Evolutionary conservation across 2,113 vertebrate genomes (phyloP).

Genomic region (Dromaius novaehollandiae): DNA sequence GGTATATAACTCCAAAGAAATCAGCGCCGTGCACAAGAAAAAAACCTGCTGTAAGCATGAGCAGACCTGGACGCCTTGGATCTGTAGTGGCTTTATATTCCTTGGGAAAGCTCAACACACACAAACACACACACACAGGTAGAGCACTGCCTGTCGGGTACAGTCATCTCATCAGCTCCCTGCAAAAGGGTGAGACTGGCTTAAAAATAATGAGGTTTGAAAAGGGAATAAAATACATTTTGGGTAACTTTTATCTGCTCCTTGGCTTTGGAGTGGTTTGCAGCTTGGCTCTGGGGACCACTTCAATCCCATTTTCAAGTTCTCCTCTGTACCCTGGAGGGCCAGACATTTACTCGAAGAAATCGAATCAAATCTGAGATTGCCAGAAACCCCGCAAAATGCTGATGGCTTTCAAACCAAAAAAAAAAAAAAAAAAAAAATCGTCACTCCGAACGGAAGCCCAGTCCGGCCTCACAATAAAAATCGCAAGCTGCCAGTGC

Average conservation of each 20-base stretch:
- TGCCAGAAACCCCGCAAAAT: conserved; percentile 43
- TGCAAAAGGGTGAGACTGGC: conserved; percentile 6
- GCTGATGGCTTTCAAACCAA: conserved; percentile 38
- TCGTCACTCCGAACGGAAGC: conserved; percentile 17
- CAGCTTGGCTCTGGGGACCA: conserved; percentile 51
- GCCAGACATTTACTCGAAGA: conserved; percentile 39
- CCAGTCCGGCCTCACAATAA: conserved; percentile 43
- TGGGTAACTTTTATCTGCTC: conserved; percentile 34
- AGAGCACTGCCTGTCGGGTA: background rate
- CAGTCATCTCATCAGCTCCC: background rate
- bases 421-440: conserved; percentile 14
- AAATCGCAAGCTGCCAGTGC: conserved; percentile 44
- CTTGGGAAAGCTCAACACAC: background rate
- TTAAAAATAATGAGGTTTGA: conserved; percentile 33
- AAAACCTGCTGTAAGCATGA: background rate
- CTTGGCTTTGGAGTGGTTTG: conserved; percentile 55
- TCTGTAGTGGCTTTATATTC: background rate
- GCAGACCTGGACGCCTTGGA: background rate
- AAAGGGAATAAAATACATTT: conserved; percentile 48
- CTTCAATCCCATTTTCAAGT: conserved; percentile 56
- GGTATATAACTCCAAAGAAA: background rate
- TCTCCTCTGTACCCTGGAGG: conserved; percentile 50
- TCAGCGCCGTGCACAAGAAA: background rate
- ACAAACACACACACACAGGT: background rate
- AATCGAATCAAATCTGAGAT: conserved; percentile 37